Percentiles rank a stretch among this genome's conserved stretches.
Evolutionary conservation across 2,888 invertebrate species (phyloP).

Genomic region (Osmoderma eremita): DNA sequence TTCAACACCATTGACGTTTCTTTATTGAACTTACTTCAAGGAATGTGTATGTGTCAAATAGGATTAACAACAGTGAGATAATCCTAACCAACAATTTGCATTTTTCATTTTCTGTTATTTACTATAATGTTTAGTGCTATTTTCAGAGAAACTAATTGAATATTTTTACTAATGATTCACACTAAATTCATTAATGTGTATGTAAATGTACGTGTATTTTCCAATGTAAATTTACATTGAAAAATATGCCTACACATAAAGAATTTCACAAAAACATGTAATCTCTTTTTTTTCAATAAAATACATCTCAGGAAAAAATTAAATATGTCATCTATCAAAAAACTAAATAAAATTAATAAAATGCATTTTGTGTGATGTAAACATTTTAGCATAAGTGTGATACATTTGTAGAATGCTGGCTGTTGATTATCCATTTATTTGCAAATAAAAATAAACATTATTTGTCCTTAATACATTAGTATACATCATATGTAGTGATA

Average conservation of each 20-base stretch:
- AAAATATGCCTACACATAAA: neutral
- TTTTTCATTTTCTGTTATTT: neutral
- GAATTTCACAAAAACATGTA: constrained; percentile 14
- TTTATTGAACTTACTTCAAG: too few species aligned
- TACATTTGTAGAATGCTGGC: neutral
- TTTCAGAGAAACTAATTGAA: neutral
- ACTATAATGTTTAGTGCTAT: neutral
- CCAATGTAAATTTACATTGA: neutral
- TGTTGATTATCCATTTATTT: neutral
- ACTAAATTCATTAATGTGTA: neutral
- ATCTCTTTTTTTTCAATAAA: neutral
- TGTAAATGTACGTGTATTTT: neutral
- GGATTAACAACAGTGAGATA: neutral
- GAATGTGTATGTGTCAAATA: neutral
- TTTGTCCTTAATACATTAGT: too few species aligned
- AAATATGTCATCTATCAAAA: neutral
- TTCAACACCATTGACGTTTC: too few species aligned
- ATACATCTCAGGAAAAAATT: neutral
- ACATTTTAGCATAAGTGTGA: too few species aligned
- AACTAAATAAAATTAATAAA: neutral
- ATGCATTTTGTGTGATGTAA: too few species aligned
- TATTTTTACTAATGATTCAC: neutral
- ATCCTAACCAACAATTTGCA: neutral
- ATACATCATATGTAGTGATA: too few species aligned
- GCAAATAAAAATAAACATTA: too few species aligned